phyloP scores from a whole-genome alignment of 2,888 invertebrate genomes.

The Corbicula japonica region DNA sequence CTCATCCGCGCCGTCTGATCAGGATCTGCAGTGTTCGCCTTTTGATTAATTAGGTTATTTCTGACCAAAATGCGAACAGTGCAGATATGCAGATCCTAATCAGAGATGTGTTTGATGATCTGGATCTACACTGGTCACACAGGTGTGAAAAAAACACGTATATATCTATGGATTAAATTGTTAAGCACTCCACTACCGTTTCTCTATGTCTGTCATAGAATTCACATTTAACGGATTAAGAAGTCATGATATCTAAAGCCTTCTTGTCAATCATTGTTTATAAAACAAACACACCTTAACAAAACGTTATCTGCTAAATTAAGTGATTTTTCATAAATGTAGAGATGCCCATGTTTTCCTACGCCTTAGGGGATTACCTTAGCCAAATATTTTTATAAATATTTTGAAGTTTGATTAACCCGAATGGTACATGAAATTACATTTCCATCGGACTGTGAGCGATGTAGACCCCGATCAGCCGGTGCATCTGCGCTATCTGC shows the following conservation, averaged over 20 bases:
- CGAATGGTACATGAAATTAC: too few relatives aligned
- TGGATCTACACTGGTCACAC: background rate
- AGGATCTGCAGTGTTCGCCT: too few relatives aligned
- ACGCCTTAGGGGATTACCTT: conserved; percentile 16
- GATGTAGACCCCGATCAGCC: too few relatives aligned
- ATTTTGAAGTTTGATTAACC: too few relatives aligned
- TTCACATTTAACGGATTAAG: background rate
- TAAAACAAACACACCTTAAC: conserved; percentile 20
- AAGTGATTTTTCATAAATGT: conserved; percentile 14
- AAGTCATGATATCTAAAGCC: background rate
- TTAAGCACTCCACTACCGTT: background rate
- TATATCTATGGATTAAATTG: background rate
- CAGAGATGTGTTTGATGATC: background rate
- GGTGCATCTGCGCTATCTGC: too few relatives aligned
- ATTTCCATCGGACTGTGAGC: too few relatives aligned
- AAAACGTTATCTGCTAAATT: conserved; percentile 3
- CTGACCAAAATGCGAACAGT: too few relatives aligned
- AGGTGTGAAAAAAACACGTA: background rate
- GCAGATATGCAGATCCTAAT: background rate
- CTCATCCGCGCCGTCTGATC: too few relatives aligned
- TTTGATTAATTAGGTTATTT: too few relatives aligned
- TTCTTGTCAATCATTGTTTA: too few relatives aligned
- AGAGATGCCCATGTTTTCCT: conserved; percentile 8
- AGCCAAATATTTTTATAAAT: conserved; percentile 4
- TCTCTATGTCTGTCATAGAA: background rate